phyloP scores from a whole-genome alignment of 2,113 vertebrate species.

The Albula goreensis region DNA sequence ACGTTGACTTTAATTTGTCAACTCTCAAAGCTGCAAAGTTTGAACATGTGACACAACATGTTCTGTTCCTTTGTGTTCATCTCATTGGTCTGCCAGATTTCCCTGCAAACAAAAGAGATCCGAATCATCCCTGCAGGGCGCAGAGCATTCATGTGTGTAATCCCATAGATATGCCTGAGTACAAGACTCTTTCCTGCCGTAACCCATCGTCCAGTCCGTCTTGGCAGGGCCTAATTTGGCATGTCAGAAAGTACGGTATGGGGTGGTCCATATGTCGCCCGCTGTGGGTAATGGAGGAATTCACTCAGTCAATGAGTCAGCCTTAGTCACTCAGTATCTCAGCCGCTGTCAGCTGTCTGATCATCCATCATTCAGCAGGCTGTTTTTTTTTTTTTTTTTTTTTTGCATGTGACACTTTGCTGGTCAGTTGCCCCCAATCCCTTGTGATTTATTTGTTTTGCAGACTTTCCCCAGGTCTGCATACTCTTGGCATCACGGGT shows the following conservation, averaged over 20 bases:
- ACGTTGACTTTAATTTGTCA: not conserved
- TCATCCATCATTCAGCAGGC: not conserved
- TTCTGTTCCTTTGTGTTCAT: too few species aligned
- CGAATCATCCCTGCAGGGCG: too few species aligned
- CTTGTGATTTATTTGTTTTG: not conserved
- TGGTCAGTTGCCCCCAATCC: not conserved
- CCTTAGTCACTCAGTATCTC: not conserved
- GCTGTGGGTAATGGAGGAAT: not conserved
- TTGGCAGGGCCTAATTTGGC: not conserved
- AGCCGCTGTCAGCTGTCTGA: not conserved
- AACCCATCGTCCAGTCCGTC: not conserved
- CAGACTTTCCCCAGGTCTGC: not conserved
- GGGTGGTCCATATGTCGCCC: not conserved
- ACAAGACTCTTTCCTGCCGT: not conserved
- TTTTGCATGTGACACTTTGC: not conserved
- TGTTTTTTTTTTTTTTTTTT: not conserved
- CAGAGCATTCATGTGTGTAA: too few species aligned
- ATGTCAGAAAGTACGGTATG: not conserved
- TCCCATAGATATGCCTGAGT: too few species aligned
- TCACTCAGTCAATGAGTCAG: not conserved
- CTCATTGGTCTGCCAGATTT: too few species aligned
- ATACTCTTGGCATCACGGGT: not conserved
- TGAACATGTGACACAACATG: too few species aligned
- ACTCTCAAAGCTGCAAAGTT: not conserved
- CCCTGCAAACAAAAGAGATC: too few species aligned